Conservation (phyloP, 1,140 invertebrate genomes). For the Drosophila sulfurigaster region DNA sequence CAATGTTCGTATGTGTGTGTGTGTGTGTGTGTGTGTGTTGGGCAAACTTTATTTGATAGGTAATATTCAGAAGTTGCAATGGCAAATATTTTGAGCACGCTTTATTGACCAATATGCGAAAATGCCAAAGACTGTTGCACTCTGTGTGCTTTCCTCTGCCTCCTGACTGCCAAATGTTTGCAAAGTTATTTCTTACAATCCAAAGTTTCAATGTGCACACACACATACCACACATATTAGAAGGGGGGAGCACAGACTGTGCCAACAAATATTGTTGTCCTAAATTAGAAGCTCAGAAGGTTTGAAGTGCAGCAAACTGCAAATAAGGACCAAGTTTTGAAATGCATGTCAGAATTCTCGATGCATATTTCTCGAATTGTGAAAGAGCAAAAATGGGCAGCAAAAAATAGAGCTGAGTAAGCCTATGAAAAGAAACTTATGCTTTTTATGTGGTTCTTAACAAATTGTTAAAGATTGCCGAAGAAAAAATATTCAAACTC, state of each 20-base stretch:
- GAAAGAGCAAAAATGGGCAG: neutral
- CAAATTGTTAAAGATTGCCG: neutral
- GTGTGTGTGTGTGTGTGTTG: constrained; percentile 10
- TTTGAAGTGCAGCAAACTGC: neutral
- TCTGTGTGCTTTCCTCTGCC: neutral
- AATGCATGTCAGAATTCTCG: neutral
- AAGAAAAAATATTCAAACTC: neutral
- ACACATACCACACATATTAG: neutral
- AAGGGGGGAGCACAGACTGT: neutral
- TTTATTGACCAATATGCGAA: constrained; percentile 76
- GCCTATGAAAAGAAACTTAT: neutral
- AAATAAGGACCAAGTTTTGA: neutral
- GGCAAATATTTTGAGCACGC: constrained; percentile 70
- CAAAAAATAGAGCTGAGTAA: neutral
- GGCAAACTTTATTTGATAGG: constrained; percentile 55
- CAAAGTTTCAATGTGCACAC: constrained; percentile 25
- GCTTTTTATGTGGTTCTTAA: no score
- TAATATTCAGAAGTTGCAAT: constrained; percentile 67
- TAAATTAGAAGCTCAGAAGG: neutral
- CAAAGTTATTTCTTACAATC: constrained; percentile 32
- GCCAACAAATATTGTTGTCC: neutral
- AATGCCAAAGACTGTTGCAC: constrained; percentile 39
- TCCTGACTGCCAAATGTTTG: constrained; percentile 6
- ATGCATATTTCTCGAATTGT: constrained; percentile 1
- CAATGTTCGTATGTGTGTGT: neutral